Evolutionary conservation across 2,797 vertebrate species (phyloP), one percentile per base, ranked within the genome.

Genomic region (Bucorvus abyssinicus): DNA sequence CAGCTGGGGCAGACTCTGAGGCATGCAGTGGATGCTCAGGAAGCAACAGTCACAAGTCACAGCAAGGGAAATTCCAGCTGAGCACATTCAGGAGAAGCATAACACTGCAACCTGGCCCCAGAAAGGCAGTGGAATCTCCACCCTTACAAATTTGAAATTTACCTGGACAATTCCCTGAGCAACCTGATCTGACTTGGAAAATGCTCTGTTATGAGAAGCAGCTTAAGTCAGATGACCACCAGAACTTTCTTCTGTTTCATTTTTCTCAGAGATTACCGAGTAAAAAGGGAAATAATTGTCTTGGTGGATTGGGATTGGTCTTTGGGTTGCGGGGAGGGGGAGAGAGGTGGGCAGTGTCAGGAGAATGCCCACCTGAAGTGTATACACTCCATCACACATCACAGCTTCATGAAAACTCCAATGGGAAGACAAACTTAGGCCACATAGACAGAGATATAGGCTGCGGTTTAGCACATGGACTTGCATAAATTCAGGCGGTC

Each of bases 21-120:
- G 16, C 11, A 32, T 5, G 24, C 49, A 40, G 10, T 7, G 13
- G n/a, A 68, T 6, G 12, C 6, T 55, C 47, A 76, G 59, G 67
- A 95, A 77, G 61, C 9, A 30, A 53, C 23, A 27, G 34, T 74
- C 77, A 49, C 57, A 84, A 81, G 34, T 76, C 55, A 47, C 24
- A 79, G 59, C 32, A 90, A 84, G 42, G 68, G 67, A 79, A 96
- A 93, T 85, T 91, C 84, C 81, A 90, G 42, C 81, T 73, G 59
- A 90, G 60, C 55, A 47, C 12, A 30, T 49, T 73, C 70, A 82
- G 47, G 38, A 61, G 60, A 9, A 82, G 26, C 1, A 0, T 10
- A 64, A 93, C 29, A 61, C 38, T 14, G 45, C 68, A 70, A 14
- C n/a, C 47, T 1, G 2, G 40, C 12, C 44, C 22, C 67, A 81